Conservation (phyloP, 2,888 invertebrate species). For the Heteromurus nitidus region DNA sequence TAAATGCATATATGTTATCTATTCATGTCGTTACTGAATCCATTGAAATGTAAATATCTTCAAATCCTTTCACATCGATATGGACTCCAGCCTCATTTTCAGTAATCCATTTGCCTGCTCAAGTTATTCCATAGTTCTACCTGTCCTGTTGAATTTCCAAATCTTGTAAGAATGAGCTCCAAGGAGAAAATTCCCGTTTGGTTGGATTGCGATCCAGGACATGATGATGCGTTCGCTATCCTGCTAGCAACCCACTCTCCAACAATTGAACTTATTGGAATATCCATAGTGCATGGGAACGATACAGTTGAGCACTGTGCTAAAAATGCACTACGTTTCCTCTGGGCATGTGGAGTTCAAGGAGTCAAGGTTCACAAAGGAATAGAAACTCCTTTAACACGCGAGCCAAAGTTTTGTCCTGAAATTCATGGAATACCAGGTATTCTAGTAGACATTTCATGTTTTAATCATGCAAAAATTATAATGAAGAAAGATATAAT, state of each 20-base stretch:
- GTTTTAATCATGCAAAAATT: neutral
- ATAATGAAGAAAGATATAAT: too few species aligned
- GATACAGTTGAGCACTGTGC: slow-evolving; percentile 65
- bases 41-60: too few species aligned
- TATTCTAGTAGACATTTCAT: slow-evolving; percentile 15
- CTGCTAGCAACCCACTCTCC: slow-evolving; percentile 53
- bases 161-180: neutral
- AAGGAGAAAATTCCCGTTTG: slow-evolving; percentile 47
- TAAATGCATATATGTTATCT: too few species aligned
- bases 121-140: too few species aligned
- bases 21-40: too few species aligned
- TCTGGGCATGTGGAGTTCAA: slow-evolving; percentile 67
- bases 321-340: slow-evolving; percentile 58
- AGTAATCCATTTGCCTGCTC: too few species aligned
- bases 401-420: slow-evolving; percentile 65
- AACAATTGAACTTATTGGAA: slow-evolving; percentile 53
- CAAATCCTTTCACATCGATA: too few species aligned
- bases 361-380: slow-evolving; percentile 61
- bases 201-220: slow-evolving; percentile 68
- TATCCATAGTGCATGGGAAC: slow-evolving; percentile 64
- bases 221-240: slow-evolving; percentile 67
- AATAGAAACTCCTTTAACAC: slow-evolving; percentile 43
- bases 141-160: too few species aligned
- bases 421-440: slow-evolving; percentile 68
- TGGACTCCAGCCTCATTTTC: too few species aligned